These are phyloP conservation scores for Lacanobia wlatinum DNA, from an alignment of 2,888 invertebrate genomes.

Conservation along the genomic window DNA sequence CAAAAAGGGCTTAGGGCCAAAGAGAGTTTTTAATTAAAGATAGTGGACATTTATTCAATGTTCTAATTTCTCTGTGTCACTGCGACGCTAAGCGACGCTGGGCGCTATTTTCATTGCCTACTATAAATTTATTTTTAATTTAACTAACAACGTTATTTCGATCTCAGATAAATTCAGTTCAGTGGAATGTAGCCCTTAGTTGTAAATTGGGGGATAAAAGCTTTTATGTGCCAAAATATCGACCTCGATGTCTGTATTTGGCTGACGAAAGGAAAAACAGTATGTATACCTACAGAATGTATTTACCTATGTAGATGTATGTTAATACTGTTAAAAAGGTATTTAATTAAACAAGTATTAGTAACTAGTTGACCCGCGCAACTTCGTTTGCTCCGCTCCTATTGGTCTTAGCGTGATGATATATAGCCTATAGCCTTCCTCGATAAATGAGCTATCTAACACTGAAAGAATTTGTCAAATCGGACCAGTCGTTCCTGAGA, in stretches of 20 bases:
- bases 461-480: too few species aligned
- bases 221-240: slow-evolving; percentile 34
- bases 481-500: too few species aligned
- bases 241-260: not conserved
- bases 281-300: too few species aligned
- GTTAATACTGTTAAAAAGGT: too few species aligned
- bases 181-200: slow-evolving; percentile 16
- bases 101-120: slow-evolving; percentile 20
- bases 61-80: not conserved
- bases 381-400: too few species aligned
- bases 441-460: too few species aligned
- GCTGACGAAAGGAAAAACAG: not conserved
- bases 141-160: slow-evolving; percentile 17
- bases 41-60: not conserved
- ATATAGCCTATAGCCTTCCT: too few species aligned
- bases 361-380: too few species aligned
- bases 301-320: not conserved
- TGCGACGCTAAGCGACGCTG: slow-evolving; percentile 5
- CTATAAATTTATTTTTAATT: slow-evolving; percentile 40
- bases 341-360: too few species aligned
- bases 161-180: slow-evolving; percentile 2
- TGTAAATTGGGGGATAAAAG: slow-evolving; percentile 33
- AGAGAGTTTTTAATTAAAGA: not conserved
- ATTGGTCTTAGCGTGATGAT: too few species aligned
- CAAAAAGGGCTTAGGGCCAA: not conserved